phyloP scores from a whole-genome alignment of 2,888 invertebrate genomes.

The Oegoconia quadripuncta region DNA sequence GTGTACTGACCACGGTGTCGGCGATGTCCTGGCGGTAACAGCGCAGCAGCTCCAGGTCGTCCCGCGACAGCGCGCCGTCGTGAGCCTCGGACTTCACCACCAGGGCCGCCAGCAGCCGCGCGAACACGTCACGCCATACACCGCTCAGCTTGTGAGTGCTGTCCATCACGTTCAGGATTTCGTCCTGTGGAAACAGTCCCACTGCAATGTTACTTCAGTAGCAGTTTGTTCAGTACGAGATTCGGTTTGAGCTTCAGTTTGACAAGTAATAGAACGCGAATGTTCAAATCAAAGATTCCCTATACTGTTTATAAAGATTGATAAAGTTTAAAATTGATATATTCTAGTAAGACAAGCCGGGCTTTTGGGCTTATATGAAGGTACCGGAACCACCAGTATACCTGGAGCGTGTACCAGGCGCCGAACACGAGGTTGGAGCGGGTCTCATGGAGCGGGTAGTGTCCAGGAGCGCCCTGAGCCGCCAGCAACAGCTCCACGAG shows the following conservation, averaged over 20 bases:
- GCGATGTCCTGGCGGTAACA: slow-evolving; percentile 93
- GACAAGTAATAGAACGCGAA: no score
- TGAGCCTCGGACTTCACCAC: slow-evolving; percentile 88
- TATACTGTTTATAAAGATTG: no score
- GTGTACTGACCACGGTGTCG: slow-evolving; percentile 84
- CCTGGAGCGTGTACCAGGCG: slow-evolving; percentile 96
- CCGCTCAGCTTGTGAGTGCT: slow-evolving; percentile 50
- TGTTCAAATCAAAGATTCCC: no score
- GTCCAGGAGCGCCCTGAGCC: slow-evolving; percentile 88
- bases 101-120: slow-evolving; percentile 86
- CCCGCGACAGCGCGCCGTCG: slow-evolving; percentile 81
- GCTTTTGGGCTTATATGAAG: not conserved
- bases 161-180: slow-evolving; percentile 71
- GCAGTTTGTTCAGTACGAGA: no score
- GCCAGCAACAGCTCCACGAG: slow-evolving; percentile 87
- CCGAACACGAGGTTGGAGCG: slow-evolving; percentile 92
- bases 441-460: slow-evolving; percentile 93
- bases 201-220: no score
- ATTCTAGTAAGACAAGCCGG: not conserved
- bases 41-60: slow-evolving; percentile 91
- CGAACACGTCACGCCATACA: slow-evolving; percentile 87
- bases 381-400: slow-evolving; percentile 33
- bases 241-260: no score
- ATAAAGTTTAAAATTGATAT: no score
- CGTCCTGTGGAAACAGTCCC: slow-evolving; percentile 76